Evolutionary conservation across 2,888 invertebrate species (phyloP).

Genomic region (Standfussiana lucernea): DNA sequence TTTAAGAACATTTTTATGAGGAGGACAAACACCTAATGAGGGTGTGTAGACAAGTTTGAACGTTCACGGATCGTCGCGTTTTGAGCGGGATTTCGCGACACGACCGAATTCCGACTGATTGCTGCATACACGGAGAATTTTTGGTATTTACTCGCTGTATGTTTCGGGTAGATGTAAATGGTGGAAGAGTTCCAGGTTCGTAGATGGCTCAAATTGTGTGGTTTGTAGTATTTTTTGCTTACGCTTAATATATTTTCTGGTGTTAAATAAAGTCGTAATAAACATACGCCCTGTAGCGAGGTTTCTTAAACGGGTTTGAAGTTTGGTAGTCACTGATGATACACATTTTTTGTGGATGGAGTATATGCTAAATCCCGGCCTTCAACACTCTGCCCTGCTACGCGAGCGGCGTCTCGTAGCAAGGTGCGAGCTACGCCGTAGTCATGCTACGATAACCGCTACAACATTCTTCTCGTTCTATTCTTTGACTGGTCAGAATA

Average conservation of each 20-base stretch:
- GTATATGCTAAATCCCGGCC: neutral
- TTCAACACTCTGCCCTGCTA: neutral
- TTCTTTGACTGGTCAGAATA: neutral
- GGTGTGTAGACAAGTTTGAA: conserved; percentile 82
- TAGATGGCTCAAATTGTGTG: neutral
- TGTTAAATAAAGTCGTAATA: neutral
- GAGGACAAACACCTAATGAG: conserved; percentile 88
- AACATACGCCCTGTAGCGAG: neutral
- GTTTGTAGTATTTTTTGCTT: neutral
- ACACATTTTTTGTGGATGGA: neutral
- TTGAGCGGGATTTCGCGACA: conserved; percentile 49
- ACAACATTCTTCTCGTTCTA: neutral
- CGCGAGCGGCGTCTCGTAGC: neutral
- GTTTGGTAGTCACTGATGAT: neutral
- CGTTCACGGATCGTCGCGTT: conserved; percentile 75
- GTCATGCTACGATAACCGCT: neutral
- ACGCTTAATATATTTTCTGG: neutral
- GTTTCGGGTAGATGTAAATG: conserved; percentile 13
- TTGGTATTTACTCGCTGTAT: conserved; percentile 49
- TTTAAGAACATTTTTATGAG: conserved; percentile 80
- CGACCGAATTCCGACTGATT: conserved; percentile 64
- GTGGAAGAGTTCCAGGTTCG: neutral
- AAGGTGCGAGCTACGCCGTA: neutral
- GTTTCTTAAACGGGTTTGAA: neutral
- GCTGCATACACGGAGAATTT: conserved; percentile 52